Evolutionary conservation across 2,888 invertebrate species (phyloP).

Genomic region (Schrankia costaestrigalis): DNA sequence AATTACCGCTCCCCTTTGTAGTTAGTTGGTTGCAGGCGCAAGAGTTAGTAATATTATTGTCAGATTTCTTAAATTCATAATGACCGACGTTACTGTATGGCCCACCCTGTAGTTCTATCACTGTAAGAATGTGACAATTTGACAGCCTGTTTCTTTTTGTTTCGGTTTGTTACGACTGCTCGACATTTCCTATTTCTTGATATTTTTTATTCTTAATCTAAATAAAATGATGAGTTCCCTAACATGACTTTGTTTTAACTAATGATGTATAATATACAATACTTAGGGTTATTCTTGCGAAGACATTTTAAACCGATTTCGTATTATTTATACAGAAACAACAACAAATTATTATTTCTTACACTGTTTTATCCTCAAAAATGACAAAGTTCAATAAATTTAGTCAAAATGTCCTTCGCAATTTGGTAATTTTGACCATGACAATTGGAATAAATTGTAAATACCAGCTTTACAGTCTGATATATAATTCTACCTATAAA

Average conservation of each 20-base stretch:
- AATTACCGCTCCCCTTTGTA: conserved; percentile 29
- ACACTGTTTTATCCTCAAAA: conserved; percentile 50
- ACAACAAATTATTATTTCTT: too few relatives aligned
- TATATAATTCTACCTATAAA: too few relatives aligned
- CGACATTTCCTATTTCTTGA: conserved; percentile 23
- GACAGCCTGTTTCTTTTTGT: conserved; percentile 11
- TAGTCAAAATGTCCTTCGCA: too few relatives aligned
- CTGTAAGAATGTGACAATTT: conserved; percentile 34
- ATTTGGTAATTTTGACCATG: too few relatives aligned
- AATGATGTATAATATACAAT: conserved; percentile 30
- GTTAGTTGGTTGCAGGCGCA: conserved; percentile 38
- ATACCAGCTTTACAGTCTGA: too few relatives aligned
- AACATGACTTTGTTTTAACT: conserved; percentile 25
- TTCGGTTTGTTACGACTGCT: conserved; percentile 37
- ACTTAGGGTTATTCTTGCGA: conserved; percentile 34
- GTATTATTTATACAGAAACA: too few relatives aligned
- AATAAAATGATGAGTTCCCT: conserved; percentile 15
- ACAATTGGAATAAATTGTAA: too few relatives aligned
- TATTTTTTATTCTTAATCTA: conserved; percentile 13
- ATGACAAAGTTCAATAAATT: too few relatives aligned
- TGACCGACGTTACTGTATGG: conserved; percentile 52
- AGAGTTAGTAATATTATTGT: conserved; percentile 72
- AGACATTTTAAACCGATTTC: too few relatives aligned
- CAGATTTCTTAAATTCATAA: conserved; percentile 71
- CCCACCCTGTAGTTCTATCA: conserved; percentile 67